These are phyloP conservation scores for Molorchus minor DNA, from an alignment of 2,888 invertebrate species.

Conservation along the genomic window DNA sequence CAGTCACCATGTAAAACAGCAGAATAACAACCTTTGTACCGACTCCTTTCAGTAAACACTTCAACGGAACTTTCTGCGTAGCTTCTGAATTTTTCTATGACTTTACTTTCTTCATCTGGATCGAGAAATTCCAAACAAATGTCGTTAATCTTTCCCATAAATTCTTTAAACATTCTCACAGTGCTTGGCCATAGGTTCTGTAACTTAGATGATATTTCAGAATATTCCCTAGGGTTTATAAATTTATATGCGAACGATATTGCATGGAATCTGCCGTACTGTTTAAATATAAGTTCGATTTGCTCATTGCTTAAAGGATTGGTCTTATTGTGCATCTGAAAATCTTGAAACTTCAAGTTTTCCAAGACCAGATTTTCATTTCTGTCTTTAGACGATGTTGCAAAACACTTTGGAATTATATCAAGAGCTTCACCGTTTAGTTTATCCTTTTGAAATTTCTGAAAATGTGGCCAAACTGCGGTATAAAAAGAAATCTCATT, in stretches of 20 bases:
- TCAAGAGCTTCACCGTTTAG: neutral
- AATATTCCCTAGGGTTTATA: slow-evolving; percentile 12
- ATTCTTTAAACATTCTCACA: neutral
- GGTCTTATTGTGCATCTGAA: slow-evolving; percentile 9
- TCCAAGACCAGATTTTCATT: slow-evolving; percentile 18
- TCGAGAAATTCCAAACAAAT: neutral
- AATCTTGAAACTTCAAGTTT: slow-evolving; percentile 16
- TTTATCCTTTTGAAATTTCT: slow-evolving; percentile 10
- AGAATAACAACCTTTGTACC: neutral
- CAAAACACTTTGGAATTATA: slow-evolving; percentile 13
- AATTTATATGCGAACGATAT: slow-evolving; percentile 23
- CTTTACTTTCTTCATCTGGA: neutral
- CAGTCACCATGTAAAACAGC: slow-evolving; percentile 51
- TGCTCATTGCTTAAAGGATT: slow-evolving; percentile 12
- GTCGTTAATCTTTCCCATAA: neutral
- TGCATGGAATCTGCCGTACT: slow-evolving; percentile 24
- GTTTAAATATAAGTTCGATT: slow-evolving; percentile 11
- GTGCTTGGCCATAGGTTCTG: neutral
- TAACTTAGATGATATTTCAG: neutral
- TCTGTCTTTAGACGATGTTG: neutral
- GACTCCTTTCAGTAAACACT: neutral
- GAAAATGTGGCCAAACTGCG: slow-evolving; percentile 5
- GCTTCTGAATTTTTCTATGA: neutral
- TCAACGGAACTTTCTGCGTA: neutral
- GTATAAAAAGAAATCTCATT: slow-evolving; percentile 26